phyloP scores from a whole-genome alignment of 2,797 vertebrate species.

The Sparidentex hasta region DNA sequence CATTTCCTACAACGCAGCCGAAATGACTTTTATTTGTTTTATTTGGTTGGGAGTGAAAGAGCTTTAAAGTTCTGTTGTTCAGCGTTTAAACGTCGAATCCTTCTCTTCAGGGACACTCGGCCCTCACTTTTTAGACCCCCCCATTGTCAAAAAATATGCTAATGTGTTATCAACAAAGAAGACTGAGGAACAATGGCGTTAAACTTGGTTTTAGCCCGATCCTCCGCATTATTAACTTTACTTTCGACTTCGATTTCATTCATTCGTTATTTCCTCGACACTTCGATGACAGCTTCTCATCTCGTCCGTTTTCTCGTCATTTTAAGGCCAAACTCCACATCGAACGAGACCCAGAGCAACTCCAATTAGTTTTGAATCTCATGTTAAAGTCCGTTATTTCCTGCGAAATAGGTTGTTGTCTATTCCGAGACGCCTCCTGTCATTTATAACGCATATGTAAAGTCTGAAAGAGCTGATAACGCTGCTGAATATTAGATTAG shows the following conservation, averaged over 20 bases:
- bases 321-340: slow-evolving; percentile 12
- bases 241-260: neutral
- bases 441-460: neutral
- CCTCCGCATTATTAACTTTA: neutral
- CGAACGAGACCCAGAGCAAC: neutral
- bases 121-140: slow-evolving; percentile 68
- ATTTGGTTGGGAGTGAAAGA: neutral
- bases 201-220: slow-evolving; percentile 74
- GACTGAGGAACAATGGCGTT: slow-evolving; percentile 90
- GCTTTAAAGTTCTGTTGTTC: neutral
- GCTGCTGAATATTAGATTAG: neutral
- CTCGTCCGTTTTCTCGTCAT: neutral
- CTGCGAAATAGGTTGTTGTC: neutral
- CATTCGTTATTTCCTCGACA: neutral
- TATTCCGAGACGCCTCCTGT: neutral
- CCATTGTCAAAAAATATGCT: slow-evolving; percentile 92
- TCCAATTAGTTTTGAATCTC: neutral
- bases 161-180: slow-evolving; percentile 96
- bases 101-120: slow-evolving; percentile 22
- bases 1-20: neutral
- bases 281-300: neutral
- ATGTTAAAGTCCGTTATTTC: neutral
- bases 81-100: slow-evolving; percentile 41
- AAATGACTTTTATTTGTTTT: neutral
- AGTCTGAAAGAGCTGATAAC: neutral